A percentile compares a stretch with the other conserved stretches of the same genome.
Conservation (phyloP, 2,113 vertebrate genomes). For the Holacanthus passer region DNA sequence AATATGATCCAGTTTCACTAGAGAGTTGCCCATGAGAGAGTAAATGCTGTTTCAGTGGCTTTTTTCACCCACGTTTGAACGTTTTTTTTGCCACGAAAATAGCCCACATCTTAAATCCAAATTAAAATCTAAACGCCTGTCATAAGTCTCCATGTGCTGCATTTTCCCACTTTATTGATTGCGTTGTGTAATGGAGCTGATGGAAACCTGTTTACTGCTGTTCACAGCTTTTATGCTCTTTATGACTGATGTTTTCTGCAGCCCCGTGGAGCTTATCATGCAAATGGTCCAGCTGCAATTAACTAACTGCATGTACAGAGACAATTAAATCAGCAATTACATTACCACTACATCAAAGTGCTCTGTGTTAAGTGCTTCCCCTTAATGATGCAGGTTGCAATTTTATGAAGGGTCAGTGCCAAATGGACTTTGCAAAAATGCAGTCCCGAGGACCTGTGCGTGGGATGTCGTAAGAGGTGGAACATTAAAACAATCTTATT, state of each 20-base stretch:
- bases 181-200: slow-evolving; percentile 52
- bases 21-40: not conserved
- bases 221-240: slow-evolving; percentile 70
- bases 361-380: slow-evolving; percentile 66
- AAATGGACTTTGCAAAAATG: slow-evolving; percentile 60
- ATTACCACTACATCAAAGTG: slow-evolving; percentile 77
- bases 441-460: slow-evolving; percentile 42
- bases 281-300: slow-evolving; percentile 75
- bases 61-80: not conserved
- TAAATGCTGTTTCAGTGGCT: not conserved
- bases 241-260: slow-evolving; percentile 67
- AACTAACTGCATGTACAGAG: slow-evolving; percentile 71
- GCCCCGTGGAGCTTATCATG: slow-evolving; percentile 59
- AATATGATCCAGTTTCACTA: not conserved
- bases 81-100: slow-evolving; percentile 6
- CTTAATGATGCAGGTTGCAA: slow-evolving; percentile 63
- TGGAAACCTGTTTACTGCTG: slow-evolving; percentile 68
- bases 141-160: not conserved
- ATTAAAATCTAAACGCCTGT: not conserved
- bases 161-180: slow-evolving; percentile 43
- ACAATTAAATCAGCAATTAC: slow-evolving; percentile 78
- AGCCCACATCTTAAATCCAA: not conserved
- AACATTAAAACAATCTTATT: slow-evolving; percentile 51
- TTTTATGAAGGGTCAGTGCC: slow-evolving; percentile 67
- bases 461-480: slow-evolving; percentile 32